These are phyloP conservation scores for Heliconius charithonia DNA, from an alignment of 2,888 invertebrate genomes.

Conservation along the genomic window DNA sequence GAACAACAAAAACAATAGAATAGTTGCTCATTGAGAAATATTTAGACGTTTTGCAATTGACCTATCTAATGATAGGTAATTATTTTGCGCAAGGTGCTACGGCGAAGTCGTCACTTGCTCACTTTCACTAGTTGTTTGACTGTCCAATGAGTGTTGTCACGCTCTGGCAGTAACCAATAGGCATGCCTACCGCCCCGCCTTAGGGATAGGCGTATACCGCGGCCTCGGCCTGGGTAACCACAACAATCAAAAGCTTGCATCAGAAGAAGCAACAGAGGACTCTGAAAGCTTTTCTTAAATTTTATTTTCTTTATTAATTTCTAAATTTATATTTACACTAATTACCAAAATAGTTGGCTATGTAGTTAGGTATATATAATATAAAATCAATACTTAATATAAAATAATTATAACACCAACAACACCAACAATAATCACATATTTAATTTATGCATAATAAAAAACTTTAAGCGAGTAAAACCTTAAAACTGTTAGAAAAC, in stretches of 20 bases:
- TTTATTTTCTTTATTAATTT: neutral
- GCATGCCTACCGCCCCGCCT: conserved; percentile 76
- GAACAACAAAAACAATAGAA: conserved; percentile 39
- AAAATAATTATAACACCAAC: neutral
- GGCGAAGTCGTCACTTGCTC: conserved; percentile 77
- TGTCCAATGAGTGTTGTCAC: conserved; percentile 81
- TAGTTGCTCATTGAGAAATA: conserved; percentile 46
- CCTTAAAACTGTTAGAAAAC: neutral
- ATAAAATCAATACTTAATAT: neutral
- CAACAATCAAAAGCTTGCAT: conserved; percentile 50
- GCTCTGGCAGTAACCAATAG: conserved; percentile 79
- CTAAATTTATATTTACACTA: neutral
- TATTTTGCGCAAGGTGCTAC: conserved; percentile 71
- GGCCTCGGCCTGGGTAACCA: conserved; percentile 63
- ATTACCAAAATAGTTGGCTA: neutral
- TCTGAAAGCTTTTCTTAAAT: neutral
- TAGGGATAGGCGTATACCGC: conserved; percentile 72
- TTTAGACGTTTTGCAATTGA: conserved; percentile 48
- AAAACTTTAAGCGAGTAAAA: neutral
- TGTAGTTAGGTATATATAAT: too few species aligned
- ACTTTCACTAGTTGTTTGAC: conserved; percentile 76
- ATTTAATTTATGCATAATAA: neutral
- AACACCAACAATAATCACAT: neutral
- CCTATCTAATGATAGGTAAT: conserved; percentile 60
- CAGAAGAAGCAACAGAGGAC: neutral